Conservation (phyloP, 2,113 vertebrate genomes). For the Corydoras maculifer region DNA sequence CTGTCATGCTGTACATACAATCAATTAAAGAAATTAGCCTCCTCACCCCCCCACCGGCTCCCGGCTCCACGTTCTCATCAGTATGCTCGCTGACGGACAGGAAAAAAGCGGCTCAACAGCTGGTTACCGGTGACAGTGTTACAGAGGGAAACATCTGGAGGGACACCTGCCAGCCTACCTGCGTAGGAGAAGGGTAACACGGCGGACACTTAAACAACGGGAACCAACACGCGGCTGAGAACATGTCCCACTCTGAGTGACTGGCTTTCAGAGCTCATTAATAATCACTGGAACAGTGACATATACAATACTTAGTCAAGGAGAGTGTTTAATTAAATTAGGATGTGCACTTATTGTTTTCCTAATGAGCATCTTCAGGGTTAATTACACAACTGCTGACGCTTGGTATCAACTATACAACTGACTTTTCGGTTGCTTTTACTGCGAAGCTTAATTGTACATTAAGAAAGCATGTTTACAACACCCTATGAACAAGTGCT, state of each 20-base stretch:
- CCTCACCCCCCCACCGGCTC: constrained; percentile 43
- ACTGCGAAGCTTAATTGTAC: too few species aligned
- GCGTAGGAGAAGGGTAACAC: constrained; percentile 12
- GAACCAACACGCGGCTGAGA: neutral
- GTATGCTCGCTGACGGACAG: constrained; percentile 46
- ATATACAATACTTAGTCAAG: neutral
- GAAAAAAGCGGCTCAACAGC: constrained; percentile 41
- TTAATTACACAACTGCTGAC: constrained; percentile 14
- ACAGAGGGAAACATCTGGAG: constrained; percentile 47
- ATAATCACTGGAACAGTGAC: constrained; percentile 16
- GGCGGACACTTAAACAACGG: constrained; percentile 14
- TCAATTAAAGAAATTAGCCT: constrained; percentile 71
- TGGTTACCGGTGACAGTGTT: constrained; percentile 38
- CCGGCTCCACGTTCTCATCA: constrained; percentile 37
- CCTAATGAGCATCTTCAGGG: neutral
- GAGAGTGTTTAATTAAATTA: constrained; percentile 13
- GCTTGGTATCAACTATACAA: neutral
- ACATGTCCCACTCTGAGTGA: constrained; percentile 8
- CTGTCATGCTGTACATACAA: constrained; percentile 68
- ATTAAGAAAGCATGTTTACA: too few species aligned
- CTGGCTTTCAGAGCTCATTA: constrained; percentile 19
- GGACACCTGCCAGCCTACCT: constrained; percentile 45
- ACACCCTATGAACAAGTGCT: too few species aligned
- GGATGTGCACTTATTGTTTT: constrained; percentile 15
- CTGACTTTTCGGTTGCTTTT: neutral